These are phyloP conservation scores for Schizopygopsis pylzovi DNA, from an alignment of 2,797 vertebrate species.

Conservation along the genomic window DNA sequence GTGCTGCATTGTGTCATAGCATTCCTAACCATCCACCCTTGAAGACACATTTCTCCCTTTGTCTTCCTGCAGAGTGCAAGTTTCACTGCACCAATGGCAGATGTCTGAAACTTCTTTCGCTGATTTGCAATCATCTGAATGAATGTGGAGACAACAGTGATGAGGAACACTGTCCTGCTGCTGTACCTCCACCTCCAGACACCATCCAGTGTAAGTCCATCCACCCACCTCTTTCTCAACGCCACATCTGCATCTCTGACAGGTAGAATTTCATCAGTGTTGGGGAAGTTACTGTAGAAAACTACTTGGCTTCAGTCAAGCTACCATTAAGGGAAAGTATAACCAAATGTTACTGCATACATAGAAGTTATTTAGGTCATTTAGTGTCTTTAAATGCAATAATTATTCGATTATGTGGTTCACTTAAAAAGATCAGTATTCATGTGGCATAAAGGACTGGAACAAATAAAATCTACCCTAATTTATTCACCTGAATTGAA, in stretches of 20 bases:
- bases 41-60: neutral
- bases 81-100: constrained; percentile 87
- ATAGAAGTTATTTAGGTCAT: neutral
- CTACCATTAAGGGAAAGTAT: neutral
- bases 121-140: constrained; percentile 87
- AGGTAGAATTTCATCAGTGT: constrained; percentile 18
- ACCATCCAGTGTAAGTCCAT: constrained; percentile 67
- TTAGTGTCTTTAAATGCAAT: constrained; percentile 2
- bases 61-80: constrained; percentile 82
- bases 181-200: constrained; percentile 83
- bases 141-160: constrained; percentile 87
- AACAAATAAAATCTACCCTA: neutral
- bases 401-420: neutral
- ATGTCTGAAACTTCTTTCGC: constrained; percentile 83
- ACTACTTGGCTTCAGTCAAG: neutral
- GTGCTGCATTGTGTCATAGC: constrained; percentile 29
- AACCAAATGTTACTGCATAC: neutral
- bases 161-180: constrained; percentile 84
- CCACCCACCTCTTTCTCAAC: constrained; percentile 3
- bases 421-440: neutral
- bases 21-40: constrained; percentile 25
- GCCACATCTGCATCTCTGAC: constrained; percentile 18
- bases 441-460: neutral
- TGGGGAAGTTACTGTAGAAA: constrained; percentile 7
- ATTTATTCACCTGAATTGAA: neutral